Conservation (phyloP, 2,113 vertebrate species). For the Serilophus lunatus region DNA sequence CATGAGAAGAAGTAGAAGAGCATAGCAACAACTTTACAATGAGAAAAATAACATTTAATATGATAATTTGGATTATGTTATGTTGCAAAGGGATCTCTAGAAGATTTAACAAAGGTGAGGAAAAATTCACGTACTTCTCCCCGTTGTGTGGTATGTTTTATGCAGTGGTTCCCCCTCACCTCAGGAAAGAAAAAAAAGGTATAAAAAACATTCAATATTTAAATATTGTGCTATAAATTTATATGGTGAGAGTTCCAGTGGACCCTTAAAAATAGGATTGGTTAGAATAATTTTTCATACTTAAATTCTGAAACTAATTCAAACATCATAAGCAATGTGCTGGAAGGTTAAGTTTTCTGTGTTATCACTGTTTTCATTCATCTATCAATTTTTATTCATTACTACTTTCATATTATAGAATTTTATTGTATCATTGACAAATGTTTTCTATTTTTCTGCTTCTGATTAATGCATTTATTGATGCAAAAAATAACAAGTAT, state of each 20-base stretch:
- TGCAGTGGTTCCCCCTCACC: background rate
- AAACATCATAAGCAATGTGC: background rate
- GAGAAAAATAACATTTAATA: background rate
- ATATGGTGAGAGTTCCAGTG: background rate
- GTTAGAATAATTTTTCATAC: background rate
- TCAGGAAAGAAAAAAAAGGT: background rate
- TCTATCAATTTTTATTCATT: slow-evolving; percentile 32
- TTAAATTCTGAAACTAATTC: slow-evolving; percentile 2
- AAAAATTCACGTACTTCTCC: background rate
- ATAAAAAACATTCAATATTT: background rate
- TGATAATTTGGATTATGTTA: background rate
- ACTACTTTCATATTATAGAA: background rate
- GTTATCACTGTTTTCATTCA: background rate
- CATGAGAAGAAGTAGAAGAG: background rate
- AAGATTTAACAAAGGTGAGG: background rate
- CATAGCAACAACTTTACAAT: background rate
- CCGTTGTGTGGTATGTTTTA: fast-evolving
- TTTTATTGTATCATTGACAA: slow-evolving; percentile 42
- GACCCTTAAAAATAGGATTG: background rate
- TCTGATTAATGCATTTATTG: slow-evolving; percentile 47
- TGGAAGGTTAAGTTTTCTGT: background rate
- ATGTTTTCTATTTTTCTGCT: slow-evolving; percentile 20
- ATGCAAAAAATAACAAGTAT: slow-evolving; percentile 28
- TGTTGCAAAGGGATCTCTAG: background rate
- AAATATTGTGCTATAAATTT: background rate